A percentile compares a stretch with the other conserved stretches of the same genome.
These are phyloP conservation scores for Synanthedon myopaeformis DNA, from an alignment of 2,888 invertebrate genomes.

Conservation along the genomic window DNA sequence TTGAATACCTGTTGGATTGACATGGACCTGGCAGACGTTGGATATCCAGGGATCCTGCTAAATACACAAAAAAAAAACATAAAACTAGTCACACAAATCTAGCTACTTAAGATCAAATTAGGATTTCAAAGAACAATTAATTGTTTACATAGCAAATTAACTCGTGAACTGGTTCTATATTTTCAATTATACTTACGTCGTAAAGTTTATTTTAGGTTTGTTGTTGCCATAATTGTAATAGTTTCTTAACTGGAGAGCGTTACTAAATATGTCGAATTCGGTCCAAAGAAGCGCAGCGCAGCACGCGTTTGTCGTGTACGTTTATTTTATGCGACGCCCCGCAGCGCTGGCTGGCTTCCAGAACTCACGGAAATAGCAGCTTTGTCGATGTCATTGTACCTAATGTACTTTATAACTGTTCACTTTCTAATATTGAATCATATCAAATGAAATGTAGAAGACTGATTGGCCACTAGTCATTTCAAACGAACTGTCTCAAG, in stretches of 20 bases:
- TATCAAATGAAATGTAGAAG: background rate
- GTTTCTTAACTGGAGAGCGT: conserved; percentile 24
- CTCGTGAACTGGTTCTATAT: too few species aligned
- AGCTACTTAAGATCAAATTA: too few species aligned
- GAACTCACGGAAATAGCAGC: conserved; percentile 59
- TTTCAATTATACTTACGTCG: too few species aligned
- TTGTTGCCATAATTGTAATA: background rate
- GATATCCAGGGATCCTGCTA: too few species aligned
- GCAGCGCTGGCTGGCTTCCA: conserved; percentile 56
- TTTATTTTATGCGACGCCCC: conserved; percentile 57
- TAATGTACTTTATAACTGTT: conserved; percentile 15
- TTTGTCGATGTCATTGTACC: conserved; percentile 65
- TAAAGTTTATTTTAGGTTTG: too few species aligned
- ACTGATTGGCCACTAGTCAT: background rate
- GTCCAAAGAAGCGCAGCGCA: conserved; percentile 32
- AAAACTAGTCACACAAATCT: too few species aligned
- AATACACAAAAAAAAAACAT: too few species aligned
- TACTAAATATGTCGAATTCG: conserved; percentile 44
- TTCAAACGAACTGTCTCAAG: too few species aligned
- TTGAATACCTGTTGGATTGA: too few species aligned
- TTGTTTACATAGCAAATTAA: too few species aligned
- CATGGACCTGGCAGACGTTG: too few species aligned
- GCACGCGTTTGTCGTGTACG: conserved; percentile 44
- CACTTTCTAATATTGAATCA: conserved; percentile 3
- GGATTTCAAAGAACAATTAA: too few species aligned